Evolutionary conservation across 2,113 vertebrate genomes (phyloP).

Genomic region (Salvelinus alpinus): DNA sequence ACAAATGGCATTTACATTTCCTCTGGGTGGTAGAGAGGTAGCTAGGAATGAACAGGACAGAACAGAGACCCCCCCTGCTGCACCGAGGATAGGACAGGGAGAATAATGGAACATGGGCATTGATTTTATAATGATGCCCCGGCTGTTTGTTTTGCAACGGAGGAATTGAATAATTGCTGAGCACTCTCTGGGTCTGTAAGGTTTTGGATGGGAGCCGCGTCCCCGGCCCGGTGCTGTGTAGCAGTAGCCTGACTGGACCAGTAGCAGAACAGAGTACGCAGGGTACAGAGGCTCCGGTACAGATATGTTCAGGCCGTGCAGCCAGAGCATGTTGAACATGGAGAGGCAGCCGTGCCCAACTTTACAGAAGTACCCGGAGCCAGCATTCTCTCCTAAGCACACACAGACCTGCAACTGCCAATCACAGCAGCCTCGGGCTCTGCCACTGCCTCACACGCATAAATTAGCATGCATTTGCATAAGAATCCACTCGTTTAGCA

Average conservation of each 20-base stretch:
- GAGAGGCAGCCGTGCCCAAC: constrained; percentile 65
- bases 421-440: constrained; percentile 77
- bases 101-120: constrained; percentile 48
- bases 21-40: constrained; percentile 56
- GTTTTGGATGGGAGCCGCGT: constrained; percentile 65
- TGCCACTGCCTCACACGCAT: constrained; percentile 74
- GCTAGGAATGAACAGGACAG: too few species aligned
- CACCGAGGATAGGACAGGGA: not conserved
- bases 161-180: constrained; percentile 66
- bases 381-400: constrained; percentile 68
- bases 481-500: constrained; percentile 75
- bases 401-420: constrained; percentile 77
- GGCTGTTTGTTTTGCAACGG: constrained; percentile 62
- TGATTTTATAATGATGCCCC: constrained; percentile 76
- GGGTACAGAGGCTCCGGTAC: constrained; percentile 45
- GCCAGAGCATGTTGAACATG: constrained; percentile 70
- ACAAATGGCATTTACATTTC: constrained; percentile 73
- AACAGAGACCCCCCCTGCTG: too few species aligned
- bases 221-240: constrained; percentile 65
- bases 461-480: constrained; percentile 83
- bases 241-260: constrained; percentile 52
- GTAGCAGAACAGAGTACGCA: constrained; percentile 44
- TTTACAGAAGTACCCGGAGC: constrained; percentile 68
- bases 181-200: constrained; percentile 57
- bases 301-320: constrained; percentile 56